Evolutionary conservation across 2,113 vertebrate species (phyloP), one percentile per base, ranked within the genome.

Genomic region (Tor tambroides): DNA sequence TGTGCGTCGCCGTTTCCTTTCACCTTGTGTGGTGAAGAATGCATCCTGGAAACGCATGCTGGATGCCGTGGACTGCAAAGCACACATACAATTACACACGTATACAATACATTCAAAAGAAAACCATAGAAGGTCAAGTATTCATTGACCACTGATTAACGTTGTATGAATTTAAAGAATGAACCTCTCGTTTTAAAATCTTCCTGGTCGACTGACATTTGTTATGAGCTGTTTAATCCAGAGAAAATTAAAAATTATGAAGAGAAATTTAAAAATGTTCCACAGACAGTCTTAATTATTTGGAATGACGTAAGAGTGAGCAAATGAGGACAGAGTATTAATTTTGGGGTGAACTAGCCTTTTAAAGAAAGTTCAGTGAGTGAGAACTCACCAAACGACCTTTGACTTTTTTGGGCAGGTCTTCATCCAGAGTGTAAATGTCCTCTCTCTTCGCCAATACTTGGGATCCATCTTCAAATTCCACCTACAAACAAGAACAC

Each of bases 381-480:
- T 59, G 93, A 83, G 82, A 78, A 97, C 97, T 98, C 96, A 99
- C 98, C 90, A 97, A 97, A 86, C 97, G 97, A 88, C 97, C 96
- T 94, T 98, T 98, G 91, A 99, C 97, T 95, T 97, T 97, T 92
- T 98, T 98, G 79, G 98, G 98, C 76, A 99, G 95, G 83, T 99
- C 97, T 95, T 99, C 98, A 2, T 98, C 96, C 89, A 98, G 92
- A 7, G 96, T 97, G 90, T 98, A 99, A 88, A 99, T 96, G 38
- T 99, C 97, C 86, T 99, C 97, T 92, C 97, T 96, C 91, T 98
- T 99, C 77, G 97, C 96, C 88, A 96, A 92, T 90, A 96, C 95
- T 94, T 98, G 96, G 86, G 98, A 99, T 38, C 97, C 98, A 84
- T 99, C 98, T 94, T 99, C 98, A 96, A 99, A 99, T 89, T 99